A percentile compares a stretch with the other conserved stretches of the same genome.
phyloP scores from a whole-genome alignment of 2,888 invertebrate genomes.

The Hylaea fasciaria region DNA sequence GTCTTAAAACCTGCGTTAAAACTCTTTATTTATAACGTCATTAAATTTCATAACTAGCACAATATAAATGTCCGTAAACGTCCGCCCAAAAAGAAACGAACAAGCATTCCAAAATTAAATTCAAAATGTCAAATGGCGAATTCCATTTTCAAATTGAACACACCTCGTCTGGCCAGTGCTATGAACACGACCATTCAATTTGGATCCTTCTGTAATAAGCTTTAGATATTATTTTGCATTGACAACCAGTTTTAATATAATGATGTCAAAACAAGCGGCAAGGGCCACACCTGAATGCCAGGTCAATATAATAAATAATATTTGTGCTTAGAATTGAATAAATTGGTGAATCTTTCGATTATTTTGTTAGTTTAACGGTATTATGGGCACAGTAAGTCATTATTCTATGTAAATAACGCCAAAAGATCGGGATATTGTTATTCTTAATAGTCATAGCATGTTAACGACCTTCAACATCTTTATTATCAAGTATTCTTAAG shows the following conservation, averaged over 20 bases:
- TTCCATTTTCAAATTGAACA: constrained; percentile 62
- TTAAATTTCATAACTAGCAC: constrained; percentile 23
- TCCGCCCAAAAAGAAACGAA: constrained; percentile 31
- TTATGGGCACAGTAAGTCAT: not conserved
- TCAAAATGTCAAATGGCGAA: constrained; percentile 61
- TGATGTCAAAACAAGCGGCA: constrained; percentile 15
- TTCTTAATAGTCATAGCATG: no score
- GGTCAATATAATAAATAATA: constrained; percentile 14
- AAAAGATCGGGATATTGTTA: no score
- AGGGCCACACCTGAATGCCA: constrained; percentile 25
- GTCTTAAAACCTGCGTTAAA: not conserved
- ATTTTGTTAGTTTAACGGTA: constrained; percentile 3
- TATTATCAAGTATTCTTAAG: no score
- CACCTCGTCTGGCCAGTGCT: constrained; percentile 40
- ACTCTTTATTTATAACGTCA: constrained; percentile 2
- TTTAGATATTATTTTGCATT: constrained; percentile 29
- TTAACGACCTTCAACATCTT: no score
- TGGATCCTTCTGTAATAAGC: constrained; percentile 7
- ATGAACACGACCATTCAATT: constrained; percentile 21
- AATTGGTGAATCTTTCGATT: constrained; percentile 7
- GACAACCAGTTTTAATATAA: constrained; percentile 9
- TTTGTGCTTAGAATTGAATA: constrained; percentile 9
- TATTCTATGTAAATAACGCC: no score
- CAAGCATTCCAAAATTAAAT: constrained; percentile 42
- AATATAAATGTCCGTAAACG: constrained; percentile 24